Conservation (phyloP, 2,113 vertebrate genomes). For the Lophura nycthemera region DNA sequence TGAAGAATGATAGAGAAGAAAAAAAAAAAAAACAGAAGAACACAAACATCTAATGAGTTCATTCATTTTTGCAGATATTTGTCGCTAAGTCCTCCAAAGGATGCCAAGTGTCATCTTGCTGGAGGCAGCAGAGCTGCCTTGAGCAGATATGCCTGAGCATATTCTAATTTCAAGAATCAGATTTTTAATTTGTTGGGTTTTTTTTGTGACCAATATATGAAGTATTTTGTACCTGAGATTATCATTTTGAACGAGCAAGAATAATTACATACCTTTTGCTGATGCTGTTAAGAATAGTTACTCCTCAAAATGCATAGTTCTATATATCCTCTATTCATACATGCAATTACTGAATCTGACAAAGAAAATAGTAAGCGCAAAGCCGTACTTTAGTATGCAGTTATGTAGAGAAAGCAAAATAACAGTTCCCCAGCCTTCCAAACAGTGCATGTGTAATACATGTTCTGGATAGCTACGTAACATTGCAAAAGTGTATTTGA, state of each 20-base stretch:
- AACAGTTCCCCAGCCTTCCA: rapidly evolving
- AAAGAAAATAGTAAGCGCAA: background rate
- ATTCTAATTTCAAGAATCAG: background rate
- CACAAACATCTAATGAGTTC: background rate
- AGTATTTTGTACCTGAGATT: background rate
- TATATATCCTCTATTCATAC: background rate
- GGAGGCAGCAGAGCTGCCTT: background rate
- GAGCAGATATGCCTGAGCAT: background rate
- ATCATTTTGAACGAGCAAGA: background rate
- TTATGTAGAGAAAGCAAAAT: background rate
- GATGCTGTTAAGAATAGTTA: background rate
- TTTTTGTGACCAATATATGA: background rate
- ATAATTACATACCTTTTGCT: background rate
- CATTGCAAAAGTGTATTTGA: background rate
- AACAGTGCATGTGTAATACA: background rate
- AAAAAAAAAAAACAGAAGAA: background rate
- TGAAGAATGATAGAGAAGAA: background rate
- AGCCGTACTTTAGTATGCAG: background rate
- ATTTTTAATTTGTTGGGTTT: background rate
- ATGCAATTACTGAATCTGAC: background rate
- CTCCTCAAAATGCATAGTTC: background rate
- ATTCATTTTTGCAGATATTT: background rate
- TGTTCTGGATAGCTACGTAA: background rate
- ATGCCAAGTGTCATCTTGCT: background rate
- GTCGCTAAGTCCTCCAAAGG: background rate